phyloP scores from a whole-genome alignment of 2,888 invertebrate species.

The Meganola albula region DNA sequence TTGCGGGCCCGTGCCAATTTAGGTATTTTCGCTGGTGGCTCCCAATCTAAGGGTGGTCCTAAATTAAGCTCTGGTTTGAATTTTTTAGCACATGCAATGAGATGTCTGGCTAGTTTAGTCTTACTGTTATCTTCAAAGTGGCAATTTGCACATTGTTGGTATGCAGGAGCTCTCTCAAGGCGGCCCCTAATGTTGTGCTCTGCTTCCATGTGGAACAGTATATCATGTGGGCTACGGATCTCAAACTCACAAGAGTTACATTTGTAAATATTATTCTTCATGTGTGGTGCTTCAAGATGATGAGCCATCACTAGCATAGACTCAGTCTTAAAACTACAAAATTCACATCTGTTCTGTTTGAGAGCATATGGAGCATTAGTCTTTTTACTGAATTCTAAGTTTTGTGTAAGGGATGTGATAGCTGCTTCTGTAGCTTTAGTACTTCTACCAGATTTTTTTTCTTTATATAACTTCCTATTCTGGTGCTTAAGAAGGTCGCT shows the following conservation, averaged over 20 bases:
- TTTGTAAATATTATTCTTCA: conserved; percentile 90
- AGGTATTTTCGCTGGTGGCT: conserved; percentile 95
- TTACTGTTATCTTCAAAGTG: conserved; percentile 97
- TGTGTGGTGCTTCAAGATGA: conserved; percentile 94
- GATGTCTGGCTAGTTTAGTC: conserved; percentile 92
- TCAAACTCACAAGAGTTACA: conserved; percentile 93
- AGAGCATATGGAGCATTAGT: conserved; percentile 90
- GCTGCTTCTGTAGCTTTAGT: conserved; percentile 87
- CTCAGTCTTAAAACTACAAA: conserved; percentile 95
- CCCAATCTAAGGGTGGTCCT: conserved; percentile 93
- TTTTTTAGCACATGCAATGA: conserved; percentile 92
- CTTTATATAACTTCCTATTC: conserved; percentile 89
- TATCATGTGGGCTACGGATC: conserved; percentile 92
- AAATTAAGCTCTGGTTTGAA: conserved; percentile 93
- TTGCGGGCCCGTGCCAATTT: conserved; percentile 73
- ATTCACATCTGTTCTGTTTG: conserved; percentile 89
- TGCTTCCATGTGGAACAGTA: conserved; percentile 95
- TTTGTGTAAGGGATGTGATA: conserved; percentile 90
- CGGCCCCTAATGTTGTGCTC: conserved; percentile 94
- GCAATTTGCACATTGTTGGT: conserved; percentile 96
- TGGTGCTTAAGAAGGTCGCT: conserved; percentile 92
- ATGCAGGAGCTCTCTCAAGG: conserved; percentile 91
- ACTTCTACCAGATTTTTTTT: conserved; percentile 78
- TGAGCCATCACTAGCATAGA: conserved; percentile 91
- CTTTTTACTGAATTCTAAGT: conserved; percentile 91